A percentile compares a stretch with the other conserved stretches of the same genome.
Evolutionary conservation across 2,797 vertebrate genomes (phyloP).

Genomic region (Gambelia wislizenii): DNA sequence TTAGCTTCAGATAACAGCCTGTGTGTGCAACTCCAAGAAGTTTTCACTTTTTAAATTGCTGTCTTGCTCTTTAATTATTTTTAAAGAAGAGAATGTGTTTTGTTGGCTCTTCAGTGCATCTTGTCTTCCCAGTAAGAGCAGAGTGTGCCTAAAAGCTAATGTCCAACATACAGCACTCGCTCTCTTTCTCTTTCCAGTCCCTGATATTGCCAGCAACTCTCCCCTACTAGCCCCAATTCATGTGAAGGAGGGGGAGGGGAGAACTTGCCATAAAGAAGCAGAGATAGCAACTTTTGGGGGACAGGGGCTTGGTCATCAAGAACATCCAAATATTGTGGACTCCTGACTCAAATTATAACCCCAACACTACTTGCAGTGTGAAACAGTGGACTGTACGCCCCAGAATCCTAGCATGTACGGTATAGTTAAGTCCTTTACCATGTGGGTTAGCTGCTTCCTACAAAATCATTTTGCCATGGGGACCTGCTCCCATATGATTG

Average conservation of each 20-base stretch:
- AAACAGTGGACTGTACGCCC: background rate
- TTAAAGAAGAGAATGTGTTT: fast-evolving
- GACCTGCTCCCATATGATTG: background rate
- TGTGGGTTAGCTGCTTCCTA: background rate
- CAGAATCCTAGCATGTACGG: background rate
- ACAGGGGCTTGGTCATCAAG: background rate
- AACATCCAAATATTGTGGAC: background rate
- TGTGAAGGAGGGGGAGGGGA: background rate
- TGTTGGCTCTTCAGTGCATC: background rate
- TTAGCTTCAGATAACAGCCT: slow-evolving; percentile 8
- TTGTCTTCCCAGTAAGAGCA: background rate
- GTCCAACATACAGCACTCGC: background rate
- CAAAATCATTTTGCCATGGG: background rate
- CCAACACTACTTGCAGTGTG: background rate
- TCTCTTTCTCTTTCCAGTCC: background rate
- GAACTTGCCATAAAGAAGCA: background rate
- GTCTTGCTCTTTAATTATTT: slow-evolving; percentile 16
- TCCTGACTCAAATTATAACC: background rate
- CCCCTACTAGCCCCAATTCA: background rate
- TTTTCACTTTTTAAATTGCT: background rate
- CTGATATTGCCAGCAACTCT: background rate
- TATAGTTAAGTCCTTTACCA: background rate
- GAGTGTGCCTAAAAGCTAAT: background rate
- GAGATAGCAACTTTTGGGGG: background rate
- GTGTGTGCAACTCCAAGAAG: background rate